These are phyloP conservation scores for Drosophila aldrichi DNA, from an alignment of 2,888 invertebrate species.

Conservation along the genomic window DNA sequence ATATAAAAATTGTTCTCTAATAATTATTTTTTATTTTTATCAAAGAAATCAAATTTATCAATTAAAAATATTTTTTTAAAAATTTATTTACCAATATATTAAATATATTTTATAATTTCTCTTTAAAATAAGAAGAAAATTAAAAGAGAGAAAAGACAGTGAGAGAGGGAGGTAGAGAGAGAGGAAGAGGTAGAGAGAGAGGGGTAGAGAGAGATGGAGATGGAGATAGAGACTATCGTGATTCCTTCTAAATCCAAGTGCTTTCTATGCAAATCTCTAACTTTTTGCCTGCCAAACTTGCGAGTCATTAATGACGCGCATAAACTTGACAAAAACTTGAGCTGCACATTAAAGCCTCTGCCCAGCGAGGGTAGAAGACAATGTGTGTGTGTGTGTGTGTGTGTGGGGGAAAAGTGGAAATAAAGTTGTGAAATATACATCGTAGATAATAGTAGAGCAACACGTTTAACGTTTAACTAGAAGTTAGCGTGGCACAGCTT, in stretches of 20 bases:
- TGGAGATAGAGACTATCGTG: too few species aligned
- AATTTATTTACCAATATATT: too few species aligned
- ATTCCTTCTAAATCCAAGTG: background rate
- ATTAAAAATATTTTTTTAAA: too few species aligned
- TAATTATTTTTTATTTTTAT: too few species aligned
- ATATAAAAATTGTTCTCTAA: too few species aligned
- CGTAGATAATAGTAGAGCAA: slow-evolving; percentile 8
- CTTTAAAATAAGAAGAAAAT: too few species aligned
- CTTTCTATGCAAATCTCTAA: background rate
- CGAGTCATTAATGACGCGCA: slow-evolving; percentile 41
- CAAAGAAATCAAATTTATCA: too few species aligned
- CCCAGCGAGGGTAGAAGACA: background rate
- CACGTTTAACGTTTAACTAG: slow-evolving; percentile 7
- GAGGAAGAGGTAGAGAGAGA: too few species aligned
- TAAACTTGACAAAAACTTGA: slow-evolving; percentile 24
- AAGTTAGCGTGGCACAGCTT: slow-evolving; percentile 50
- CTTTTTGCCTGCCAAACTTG: slow-evolving; percentile 17
- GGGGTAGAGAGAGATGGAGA: too few species aligned
- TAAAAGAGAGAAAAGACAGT: too few species aligned
- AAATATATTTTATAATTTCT: too few species aligned
- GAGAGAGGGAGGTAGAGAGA: too few species aligned
- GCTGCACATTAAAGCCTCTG: background rate
- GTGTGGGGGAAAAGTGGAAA: background rate
- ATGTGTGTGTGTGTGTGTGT: background rate
- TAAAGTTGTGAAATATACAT: slow-evolving; percentile 13